Conservation (phyloP, 2,113 vertebrate species). For the Hippolais icterina region DNA sequence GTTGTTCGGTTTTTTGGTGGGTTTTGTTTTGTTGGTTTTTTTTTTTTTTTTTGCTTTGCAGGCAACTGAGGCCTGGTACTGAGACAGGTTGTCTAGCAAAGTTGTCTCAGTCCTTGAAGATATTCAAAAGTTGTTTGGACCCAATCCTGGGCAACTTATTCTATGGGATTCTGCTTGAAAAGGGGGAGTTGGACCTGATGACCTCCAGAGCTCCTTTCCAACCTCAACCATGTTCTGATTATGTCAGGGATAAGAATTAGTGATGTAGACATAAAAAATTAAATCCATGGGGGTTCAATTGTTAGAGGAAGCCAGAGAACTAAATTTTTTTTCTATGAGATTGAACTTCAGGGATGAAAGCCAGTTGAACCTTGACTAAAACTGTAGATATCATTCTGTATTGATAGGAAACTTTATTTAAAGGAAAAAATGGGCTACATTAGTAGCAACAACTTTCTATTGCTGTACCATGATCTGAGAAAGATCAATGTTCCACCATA, state of each 20-base stretch:
- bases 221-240: not conserved
- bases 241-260: not conserved
- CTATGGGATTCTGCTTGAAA: not conserved
- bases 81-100: not conserved
- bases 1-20: no score
- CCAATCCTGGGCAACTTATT: not conserved
- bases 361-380: not conserved
- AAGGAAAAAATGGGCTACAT: not conserved
- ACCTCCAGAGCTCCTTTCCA: not conserved
- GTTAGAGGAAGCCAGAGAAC: not conserved
- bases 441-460: not conserved
- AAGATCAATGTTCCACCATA: not conserved
- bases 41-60: not conserved
- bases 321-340: not conserved
- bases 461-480: not conserved
- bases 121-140: not conserved
- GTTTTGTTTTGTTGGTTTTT: not conserved
- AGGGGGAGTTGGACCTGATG: not conserved
- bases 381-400: not conserved
- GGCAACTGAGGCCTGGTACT: not conserved
- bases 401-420: not conserved
- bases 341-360: not conserved
- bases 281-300: not conserved
- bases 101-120: not conserved
- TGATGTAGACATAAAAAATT: not conserved